Evolutionary conservation across 1,140 invertebrate genomes (phyloP).

Genomic region (Drosophila kepulauana): DNA sequence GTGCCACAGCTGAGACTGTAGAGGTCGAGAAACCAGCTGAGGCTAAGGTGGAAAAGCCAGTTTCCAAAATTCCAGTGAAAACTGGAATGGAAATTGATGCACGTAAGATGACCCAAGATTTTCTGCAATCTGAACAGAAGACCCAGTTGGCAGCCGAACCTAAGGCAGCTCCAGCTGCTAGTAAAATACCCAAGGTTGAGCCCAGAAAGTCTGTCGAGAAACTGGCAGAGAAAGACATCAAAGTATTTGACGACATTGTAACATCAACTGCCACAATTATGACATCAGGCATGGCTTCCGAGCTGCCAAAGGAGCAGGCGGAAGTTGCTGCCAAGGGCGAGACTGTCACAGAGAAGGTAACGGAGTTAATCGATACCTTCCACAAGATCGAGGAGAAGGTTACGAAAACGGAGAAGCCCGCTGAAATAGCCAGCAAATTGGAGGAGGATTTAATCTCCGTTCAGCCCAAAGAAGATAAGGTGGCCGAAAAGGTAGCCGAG

Average conservation of each 20-base stretch:
- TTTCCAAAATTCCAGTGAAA: constrained; percentile 73
- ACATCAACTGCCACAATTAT: constrained; percentile 62
- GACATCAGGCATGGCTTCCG: constrained; percentile 59
- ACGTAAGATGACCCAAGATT: constrained; percentile 73
- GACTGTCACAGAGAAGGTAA: constrained; percentile 59
- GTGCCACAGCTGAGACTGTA: constrained; percentile 49
- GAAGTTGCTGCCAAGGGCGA: constrained; percentile 63
- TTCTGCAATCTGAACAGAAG: constrained; percentile 66
- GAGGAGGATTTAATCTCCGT: constrained; percentile 8
- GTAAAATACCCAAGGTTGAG: constrained; percentile 73
- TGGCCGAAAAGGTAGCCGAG: constrained; percentile 61
- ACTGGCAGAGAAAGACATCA: constrained; percentile 48
- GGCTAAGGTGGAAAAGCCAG: constrained; percentile 54
- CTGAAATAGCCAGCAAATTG: constrained; percentile 45
- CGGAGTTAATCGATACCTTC: constrained; percentile 68
- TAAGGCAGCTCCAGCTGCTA: constrained; percentile 60
- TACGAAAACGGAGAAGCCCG: constrained; percentile 52
- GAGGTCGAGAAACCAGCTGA: constrained; percentile 56
- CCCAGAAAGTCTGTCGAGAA: constrained; percentile 68
- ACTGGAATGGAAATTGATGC: constrained; percentile 52
- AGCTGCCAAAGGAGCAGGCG: constrained; percentile 44
- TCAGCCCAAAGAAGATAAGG: constrained; percentile 47
- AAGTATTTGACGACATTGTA: constrained; percentile 62
- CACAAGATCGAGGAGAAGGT: constrained; percentile 69
- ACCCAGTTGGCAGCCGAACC: constrained; percentile 45